Percentiles rank a stretch among this genome's conserved stretches.
Evolutionary conservation across 2,797 vertebrate genomes (phyloP).

Genomic region (Scyliorhinus canicula): DNA sequence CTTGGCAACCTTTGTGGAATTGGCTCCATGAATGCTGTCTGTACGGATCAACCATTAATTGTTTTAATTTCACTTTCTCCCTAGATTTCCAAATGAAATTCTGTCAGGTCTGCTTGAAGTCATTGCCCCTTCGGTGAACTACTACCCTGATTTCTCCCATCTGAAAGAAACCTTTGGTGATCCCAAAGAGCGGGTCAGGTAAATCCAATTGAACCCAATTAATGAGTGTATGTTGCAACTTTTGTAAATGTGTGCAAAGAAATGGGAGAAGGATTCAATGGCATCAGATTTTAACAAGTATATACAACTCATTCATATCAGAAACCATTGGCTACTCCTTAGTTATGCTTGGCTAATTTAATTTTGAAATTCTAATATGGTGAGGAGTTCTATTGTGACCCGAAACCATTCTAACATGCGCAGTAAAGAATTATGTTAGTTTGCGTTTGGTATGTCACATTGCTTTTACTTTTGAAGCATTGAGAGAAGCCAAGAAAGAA

Average conservation of each 20-base stretch:
- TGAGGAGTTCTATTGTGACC: neutral
- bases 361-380: neutral
- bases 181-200: conserved; percentile 94
- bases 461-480: neutral
- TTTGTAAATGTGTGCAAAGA: too few relatives aligned
- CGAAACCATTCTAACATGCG: too few relatives aligned
- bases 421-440: neutral
- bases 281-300: neutral
- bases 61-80: conserved; percentile 36
- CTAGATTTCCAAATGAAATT: conserved; percentile 87
- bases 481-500: neutral
- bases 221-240: neutral
- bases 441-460: neutral
- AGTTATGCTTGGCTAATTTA: too few relatives aligned
- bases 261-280: neutral
- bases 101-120: conserved; percentile 87
- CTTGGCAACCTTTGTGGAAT: neutral
- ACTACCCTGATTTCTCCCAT: conserved; percentile 91
- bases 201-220: conserved; percentile 31
- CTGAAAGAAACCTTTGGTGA: conserved; percentile 93
- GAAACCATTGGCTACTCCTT: neutral
- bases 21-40: neutral
- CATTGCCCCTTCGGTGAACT: conserved; percentile 88
- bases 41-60: neutral
- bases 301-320: neutral